Percentiles rank a stretch among this genome's conserved stretches.
These are phyloP conservation scores for Coracopsis vasa DNA, from an alignment of 2,113 vertebrate species.

Conservation along the genomic window DNA sequence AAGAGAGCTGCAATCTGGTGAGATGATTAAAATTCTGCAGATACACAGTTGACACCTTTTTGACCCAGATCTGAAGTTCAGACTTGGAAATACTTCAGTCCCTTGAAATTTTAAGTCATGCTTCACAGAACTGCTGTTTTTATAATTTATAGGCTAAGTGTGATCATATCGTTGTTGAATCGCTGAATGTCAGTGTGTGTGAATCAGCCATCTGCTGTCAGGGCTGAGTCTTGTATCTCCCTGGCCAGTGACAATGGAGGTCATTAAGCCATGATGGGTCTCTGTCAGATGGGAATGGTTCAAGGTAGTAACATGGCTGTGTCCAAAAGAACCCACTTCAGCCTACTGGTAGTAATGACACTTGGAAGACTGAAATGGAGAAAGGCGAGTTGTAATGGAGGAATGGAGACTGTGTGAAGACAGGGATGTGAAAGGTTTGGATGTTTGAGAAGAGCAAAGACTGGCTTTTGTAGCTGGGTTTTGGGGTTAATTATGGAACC, in stretches of 20 bases:
- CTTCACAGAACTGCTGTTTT: constrained; percentile 23
- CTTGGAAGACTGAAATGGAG: neutral
- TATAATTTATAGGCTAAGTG: constrained; percentile 23
- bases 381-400: neutral
- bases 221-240: neutral
- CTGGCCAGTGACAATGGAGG: neutral
- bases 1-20: neutral
- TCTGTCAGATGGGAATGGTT: neutral
- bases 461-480: neutral
- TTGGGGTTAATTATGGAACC: neutral
- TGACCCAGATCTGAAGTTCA: constrained; percentile 52
- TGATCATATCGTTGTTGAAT: neutral
- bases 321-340: neutral
- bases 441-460: neutral
- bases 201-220: constrained; percentile 49
- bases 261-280: neutral
- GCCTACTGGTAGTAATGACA: neutral
- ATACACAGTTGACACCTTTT: constrained; percentile 40
- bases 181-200: neutral
- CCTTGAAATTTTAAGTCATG: constrained; percentile 43
- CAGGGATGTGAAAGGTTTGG: neutral
- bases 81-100: constrained; percentile 13
- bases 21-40: constrained; percentile 2
- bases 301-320: neutral
- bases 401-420: neutral